Evolutionary conservation across 2,888 invertebrate genomes (phyloP).

Genomic region (Melikaiella ostensackeni): DNA sequence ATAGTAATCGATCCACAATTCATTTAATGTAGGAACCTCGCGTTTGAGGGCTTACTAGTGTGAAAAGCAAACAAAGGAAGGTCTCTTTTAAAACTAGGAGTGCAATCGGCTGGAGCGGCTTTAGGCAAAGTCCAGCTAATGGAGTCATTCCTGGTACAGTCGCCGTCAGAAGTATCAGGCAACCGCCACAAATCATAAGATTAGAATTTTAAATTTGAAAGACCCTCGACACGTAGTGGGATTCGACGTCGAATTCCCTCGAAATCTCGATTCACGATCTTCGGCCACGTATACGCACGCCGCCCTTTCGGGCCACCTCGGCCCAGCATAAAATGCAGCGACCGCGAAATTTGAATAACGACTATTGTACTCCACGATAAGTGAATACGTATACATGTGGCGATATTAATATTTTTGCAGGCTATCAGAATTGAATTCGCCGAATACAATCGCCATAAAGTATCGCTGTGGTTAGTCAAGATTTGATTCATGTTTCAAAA

Average conservation of each 20-base stretch:
- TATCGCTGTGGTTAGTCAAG: conserved; percentile 13
- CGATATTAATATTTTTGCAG: conserved; percentile 41
- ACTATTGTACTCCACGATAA: conserved; percentile 58
- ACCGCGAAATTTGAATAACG: conserved; percentile 71
- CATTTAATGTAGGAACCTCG: background rate
- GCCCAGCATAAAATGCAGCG: conserved; percentile 63
- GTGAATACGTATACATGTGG: conserved; percentile 40
- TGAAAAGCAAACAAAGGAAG: conserved; percentile 57
- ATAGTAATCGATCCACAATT: conserved; percentile 40
- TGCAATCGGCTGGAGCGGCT: conserved; percentile 63
- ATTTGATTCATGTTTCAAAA: background rate
- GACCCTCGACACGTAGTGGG: conserved; percentile 60
- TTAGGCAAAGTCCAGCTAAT: conserved; percentile 71
- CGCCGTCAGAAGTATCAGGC: conserved; percentile 65
- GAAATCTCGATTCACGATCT: conserved; percentile 74
- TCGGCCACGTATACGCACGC: conserved; percentile 52
- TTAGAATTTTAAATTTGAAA: conserved; percentile 75
- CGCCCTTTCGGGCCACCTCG: conserved; percentile 56
- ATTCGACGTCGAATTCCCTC: conserved; percentile 67
- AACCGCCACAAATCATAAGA: conserved; percentile 75
- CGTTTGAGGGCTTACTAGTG: conserved; percentile 56
- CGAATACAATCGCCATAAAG: conserved; percentile 20
- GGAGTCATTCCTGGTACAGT: conserved; percentile 74
- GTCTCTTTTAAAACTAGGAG: conserved; percentile 50
- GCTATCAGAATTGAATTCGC: conserved; percentile 26